A percentile compares a stretch with the other conserved stretches of the same genome.
Conservation (phyloP, 2,797 vertebrate species). For the Darevskia nairensis region DNA sequence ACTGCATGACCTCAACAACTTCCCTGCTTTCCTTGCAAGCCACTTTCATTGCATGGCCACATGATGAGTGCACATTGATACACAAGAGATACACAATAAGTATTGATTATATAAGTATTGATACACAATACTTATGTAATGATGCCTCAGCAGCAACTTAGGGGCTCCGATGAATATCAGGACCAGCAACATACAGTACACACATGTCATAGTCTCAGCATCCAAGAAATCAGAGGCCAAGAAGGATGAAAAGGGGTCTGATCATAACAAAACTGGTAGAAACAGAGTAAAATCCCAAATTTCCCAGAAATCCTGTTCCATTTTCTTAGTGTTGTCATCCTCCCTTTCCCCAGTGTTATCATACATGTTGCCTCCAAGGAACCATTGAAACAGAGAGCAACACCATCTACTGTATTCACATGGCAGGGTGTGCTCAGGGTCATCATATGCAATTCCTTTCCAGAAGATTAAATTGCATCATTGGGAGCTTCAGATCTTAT, state of each 20-base stretch:
- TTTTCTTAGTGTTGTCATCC: not conserved
- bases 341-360: not conserved
- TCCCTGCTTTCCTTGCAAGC: not conserved
- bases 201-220: not conserved
- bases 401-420: not conserved
- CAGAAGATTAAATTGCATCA: conserved; percentile 2
- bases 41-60: not conserved
- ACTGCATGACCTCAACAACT: not conserved
- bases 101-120: too few species aligned
- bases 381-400: not conserved
- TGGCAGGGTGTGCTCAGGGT: not conserved
- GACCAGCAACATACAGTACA: not conserved
- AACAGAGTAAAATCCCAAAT: not conserved
- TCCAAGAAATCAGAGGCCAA: not conserved
- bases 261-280: not conserved
- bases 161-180: not conserved
- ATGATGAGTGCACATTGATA: not conserved
- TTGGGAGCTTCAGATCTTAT: not conserved
- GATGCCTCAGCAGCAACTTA: not conserved
- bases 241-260: not conserved
- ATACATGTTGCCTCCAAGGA: not conserved
- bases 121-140: conserved; percentile 35
- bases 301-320: not conserved
- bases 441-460: not conserved
- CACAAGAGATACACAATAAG: conserved; percentile 26